Evolutionary conservation across 2,888 invertebrate genomes (phyloP), one percentile per base, ranked within the genome.

Genomic region (Catotricha subobsoleta): DNA sequence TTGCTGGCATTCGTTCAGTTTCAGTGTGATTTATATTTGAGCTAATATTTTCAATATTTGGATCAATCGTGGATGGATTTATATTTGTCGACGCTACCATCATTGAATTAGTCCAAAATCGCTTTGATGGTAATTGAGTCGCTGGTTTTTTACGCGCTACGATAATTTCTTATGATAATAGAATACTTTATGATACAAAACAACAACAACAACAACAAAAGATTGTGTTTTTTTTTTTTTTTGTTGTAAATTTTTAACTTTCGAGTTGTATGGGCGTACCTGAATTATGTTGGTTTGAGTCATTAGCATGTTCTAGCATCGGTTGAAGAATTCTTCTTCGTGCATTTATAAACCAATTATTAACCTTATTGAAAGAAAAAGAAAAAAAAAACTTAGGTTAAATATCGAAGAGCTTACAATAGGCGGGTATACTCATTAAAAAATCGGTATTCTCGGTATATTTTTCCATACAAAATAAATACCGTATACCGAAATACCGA

Each of bases 281-380:
- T 31, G 42, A 41, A 43, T 45, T 47, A 21, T 45, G 43, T 33
- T 44, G 45, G 33, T 41, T 49, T 3, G 36, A 36, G 29, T 51
- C 51, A 35, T 46, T 48, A 9, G 51, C 50, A 43, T 51, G 50
- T 56, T 91, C 90, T 38, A 91, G 60, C 90, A 91, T 92, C 1
- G 91, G 91, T 58, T 90, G 90, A 41, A 91, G 66, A 51, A 91
- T 91, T 49, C 91, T 68, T 44, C 92, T 71, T 28, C 92, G 68
- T 3, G 92, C 92, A 65, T 92, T 92, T 49, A 92, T 91, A 62
- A 92, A 87, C 86, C 87, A 87, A 57, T 86, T 87, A 66, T 87
- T 87, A 46, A 91, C 88, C 48, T 48, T 3, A 28, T 6, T 8
- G 13, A 31, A 13, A 21, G 21, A 38, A 39, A 20, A 36, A 15